Evolutionary conservation across 2,113 vertebrate species (phyloP), one percentile per base, ranked within the genome.

Genomic region (Trochalopteron elliotii): DNA sequence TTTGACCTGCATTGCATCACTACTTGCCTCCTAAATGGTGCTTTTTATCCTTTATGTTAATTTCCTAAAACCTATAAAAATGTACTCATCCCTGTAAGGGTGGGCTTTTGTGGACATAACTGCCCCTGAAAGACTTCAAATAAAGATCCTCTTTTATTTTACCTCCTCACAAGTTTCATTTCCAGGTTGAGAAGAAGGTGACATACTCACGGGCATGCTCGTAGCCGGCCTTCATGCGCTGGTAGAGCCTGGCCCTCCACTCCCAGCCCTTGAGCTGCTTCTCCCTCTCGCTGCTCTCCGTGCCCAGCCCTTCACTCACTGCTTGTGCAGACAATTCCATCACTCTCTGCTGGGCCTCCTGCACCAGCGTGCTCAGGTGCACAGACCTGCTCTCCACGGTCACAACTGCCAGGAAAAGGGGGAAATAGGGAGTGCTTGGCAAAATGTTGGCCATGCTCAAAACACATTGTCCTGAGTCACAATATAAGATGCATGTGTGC

Each of bases 261-360:
- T 99, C 98, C 99, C 99, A 99, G n/a, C 98, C 98, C 84, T 98
- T 98, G 37, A 99, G 98, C 75, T 98, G 98, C 77, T 99, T 99
- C 96, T 99, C 98, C 63, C 98, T 98, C 68, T 99, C 99, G 12
- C 98, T 97, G 39, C 94, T 98, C 87, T 99, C 99, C 57, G 98
- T 93, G 6, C 96, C 98, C 15, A 98, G 97, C 23, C 98, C 98
- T 67, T 99, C 98, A 6, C 96, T 97, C 96, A 97, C 97, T 65
- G 98, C 98, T 94, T 98, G 98, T 2, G 98, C 98, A 2, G 98
- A 98, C 53, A 99, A 89, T 15, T 99, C 99, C 0, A 80, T 97
- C 53, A 99, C 98, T 31, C 98, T 97, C 71, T 98, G 98, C 97
- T 99, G 98, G 12, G 99, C 98, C 98, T 99, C 99, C 93, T 98